phyloP scores from a whole-genome alignment of 2,113 vertebrate genomes.

The Microtus oregoni region DNA sequence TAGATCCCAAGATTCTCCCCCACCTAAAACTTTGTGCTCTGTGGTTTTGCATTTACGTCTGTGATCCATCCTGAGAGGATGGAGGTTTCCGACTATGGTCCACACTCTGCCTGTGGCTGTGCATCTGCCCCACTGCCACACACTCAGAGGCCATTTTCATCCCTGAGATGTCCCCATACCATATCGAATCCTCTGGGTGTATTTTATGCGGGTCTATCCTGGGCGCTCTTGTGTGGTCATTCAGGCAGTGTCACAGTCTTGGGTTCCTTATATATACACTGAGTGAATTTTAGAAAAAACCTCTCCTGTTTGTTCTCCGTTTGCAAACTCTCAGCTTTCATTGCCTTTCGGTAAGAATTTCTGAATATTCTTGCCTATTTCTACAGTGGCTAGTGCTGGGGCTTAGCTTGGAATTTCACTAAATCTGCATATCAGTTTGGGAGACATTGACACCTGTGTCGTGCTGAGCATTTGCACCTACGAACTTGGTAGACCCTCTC shows the following conservation, averaged over 20 bases:
- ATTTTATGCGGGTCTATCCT: too few relatives aligned
- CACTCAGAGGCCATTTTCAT: background rate
- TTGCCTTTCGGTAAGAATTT: background rate
- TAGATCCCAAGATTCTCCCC: background rate
- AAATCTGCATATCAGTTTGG: background rate
- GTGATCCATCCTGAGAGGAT: background rate
- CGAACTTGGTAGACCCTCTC: background rate
- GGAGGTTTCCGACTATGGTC: too few relatives aligned
- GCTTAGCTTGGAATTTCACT: background rate
- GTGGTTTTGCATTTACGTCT: background rate
- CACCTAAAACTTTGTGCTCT: background rate
- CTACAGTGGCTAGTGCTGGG: background rate
- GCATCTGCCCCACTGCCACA: too few relatives aligned
- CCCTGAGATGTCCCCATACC: rapidly evolving
- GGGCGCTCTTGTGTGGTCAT: background rate
- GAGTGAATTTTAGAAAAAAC: background rate
- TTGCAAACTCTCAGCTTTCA: background rate
- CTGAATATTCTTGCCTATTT: background rate
- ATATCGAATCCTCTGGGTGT: background rate
- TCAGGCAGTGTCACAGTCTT: too few relatives aligned
- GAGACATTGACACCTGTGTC: background rate
- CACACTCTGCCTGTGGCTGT: background rate
- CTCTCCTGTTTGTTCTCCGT: background rate
- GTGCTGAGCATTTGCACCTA: background rate
- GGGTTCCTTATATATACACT: background rate